Evolutionary conservation across 2,113 vertebrate genomes (phyloP).

Genomic region (Elgaria multicarinata): DNA sequence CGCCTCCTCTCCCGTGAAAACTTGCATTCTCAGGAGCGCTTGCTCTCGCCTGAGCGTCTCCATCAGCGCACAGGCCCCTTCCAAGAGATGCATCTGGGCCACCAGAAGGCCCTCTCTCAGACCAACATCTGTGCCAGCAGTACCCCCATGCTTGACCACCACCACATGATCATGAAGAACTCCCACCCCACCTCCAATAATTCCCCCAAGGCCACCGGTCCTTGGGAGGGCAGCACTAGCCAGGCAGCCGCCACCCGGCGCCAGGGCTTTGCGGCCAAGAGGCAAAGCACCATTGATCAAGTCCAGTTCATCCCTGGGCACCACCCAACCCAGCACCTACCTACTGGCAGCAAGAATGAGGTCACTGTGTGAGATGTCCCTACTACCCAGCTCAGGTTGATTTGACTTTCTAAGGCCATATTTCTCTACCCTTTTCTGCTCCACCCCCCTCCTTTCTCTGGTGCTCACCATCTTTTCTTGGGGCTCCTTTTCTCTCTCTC

Average conservation of each 20-base stretch:
- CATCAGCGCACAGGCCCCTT: slow-evolving; percentile 47
- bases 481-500: slow-evolving; percentile 13
- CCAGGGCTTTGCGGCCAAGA: slow-evolving; percentile 87
- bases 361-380: slow-evolving; percentile 85
- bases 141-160: slow-evolving; percentile 84
- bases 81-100: slow-evolving; percentile 64
- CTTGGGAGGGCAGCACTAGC: slow-evolving; percentile 61
- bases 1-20: slow-evolving; percentile 81
- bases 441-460: slow-evolving; percentile 22
- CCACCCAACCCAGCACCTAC: slow-evolving; percentile 80
- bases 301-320: slow-evolving; percentile 91
- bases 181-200: slow-evolving; percentile 84
- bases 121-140: slow-evolving; percentile 82
- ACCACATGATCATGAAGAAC: slow-evolving; percentile 91
- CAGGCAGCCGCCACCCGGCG: slow-evolving; percentile 84
- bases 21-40: slow-evolving; percentile 84
- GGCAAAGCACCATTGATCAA: slow-evolving; percentile 93
- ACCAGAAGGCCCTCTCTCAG: slow-evolving; percentile 87
- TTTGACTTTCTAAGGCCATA: slow-evolving; percentile 19
- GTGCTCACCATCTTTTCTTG: slow-evolving; percentile 39
- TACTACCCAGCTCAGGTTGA: neutral
- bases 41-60: slow-evolving; percentile 78
- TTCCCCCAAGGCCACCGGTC: slow-evolving; percentile 55
- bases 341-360: slow-evolving; percentile 86
- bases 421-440: slow-evolving; percentile 28